Percentiles rank a stretch among this genome's conserved stretches.
Evolutionary conservation across 2,113 vertebrate genomes (phyloP).

Genomic region (Gallinago undulata): DNA sequence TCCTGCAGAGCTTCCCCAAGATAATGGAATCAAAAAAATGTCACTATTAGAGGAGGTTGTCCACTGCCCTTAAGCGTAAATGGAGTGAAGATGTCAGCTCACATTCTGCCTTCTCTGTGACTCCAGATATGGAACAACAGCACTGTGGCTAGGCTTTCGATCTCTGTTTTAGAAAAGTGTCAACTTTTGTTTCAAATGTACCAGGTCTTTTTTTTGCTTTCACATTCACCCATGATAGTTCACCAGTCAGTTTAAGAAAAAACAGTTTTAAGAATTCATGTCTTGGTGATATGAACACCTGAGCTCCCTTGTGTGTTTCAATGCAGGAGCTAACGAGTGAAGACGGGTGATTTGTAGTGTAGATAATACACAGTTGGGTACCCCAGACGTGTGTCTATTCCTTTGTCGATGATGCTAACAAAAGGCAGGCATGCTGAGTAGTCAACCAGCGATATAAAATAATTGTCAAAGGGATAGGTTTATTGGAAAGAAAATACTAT

Average conservation of each 20-base stretch:
- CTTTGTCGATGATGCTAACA: conserved; percentile 50
- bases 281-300: conserved; percentile 59
- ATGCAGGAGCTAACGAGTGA: conserved; percentile 23
- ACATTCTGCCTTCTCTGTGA: neutral
- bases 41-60: neutral
- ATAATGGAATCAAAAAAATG: neutral
- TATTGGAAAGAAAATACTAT: neutral
- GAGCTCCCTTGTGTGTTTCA: conserved; percentile 41
- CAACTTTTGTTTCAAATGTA: conserved; percentile 39
- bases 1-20: neutral
- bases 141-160: conserved; percentile 4
- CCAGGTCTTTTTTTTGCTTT: conserved; percentile 39
- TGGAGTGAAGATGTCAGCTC: conserved; percentile 12
- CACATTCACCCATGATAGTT: conserved; percentile 15
- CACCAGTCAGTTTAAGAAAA: conserved; percentile 38
- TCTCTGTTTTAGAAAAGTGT: conserved; percentile 25
- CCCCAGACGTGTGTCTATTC: conserved; percentile 2
- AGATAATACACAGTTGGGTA: conserved; percentile 62
- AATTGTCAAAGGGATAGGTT: neutral
- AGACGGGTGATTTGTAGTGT: conserved; percentile 63
- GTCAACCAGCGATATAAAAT: neutral
- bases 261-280: conserved; percentile 54
- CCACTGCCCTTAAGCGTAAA: neutral
- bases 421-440: conserved; percentile 34
- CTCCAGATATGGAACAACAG: neutral